Evolutionary conservation across 2,888 invertebrate species (phyloP).

Genomic region (Bellardia bayeri): DNA sequence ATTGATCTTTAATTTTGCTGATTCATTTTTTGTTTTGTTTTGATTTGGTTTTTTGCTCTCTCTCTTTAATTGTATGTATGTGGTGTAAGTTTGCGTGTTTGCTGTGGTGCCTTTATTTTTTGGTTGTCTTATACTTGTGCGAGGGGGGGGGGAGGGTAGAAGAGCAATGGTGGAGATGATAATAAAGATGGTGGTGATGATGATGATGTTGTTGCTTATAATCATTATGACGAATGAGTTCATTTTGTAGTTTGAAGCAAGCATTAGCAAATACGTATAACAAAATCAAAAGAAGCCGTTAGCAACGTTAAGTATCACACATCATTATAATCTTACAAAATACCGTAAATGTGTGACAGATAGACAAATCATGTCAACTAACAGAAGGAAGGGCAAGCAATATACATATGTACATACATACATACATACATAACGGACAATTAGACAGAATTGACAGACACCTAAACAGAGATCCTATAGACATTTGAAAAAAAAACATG

Average conservation of each 20-base stretch:
- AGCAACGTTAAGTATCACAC: conserved; percentile 36
- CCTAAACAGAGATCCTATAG: neutral
- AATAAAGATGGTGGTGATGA: neutral
- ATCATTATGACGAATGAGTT: conserved; percentile 21
- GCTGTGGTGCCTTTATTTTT: neutral
- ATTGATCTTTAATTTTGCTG: conserved; percentile 20
- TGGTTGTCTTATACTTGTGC: neutral
- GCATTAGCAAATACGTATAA: neutral
- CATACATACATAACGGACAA: neutral
- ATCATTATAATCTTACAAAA: conserved; percentile 8
- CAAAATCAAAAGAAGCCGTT: conserved; percentile 24
- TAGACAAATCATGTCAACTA: neutral
- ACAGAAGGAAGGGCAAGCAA: neutral
- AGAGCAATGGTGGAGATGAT: neutral
- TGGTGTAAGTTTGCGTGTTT: neutral
- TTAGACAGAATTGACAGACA: neutral
- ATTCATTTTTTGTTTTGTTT: conserved; percentile 21
- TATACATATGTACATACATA: neutral
- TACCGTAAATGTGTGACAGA: neutral
- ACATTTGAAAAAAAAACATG: neutral
- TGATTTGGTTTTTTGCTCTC: neutral
- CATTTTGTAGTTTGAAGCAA: neutral
- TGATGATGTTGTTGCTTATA: neutral
- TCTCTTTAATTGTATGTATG: neutral
- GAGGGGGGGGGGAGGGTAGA: neutral